Evolutionary conservation across 2,797 vertebrate genomes (phyloP), one percentile per base, ranked within the genome.

Genomic region (Mormyrops attenuatus): DNA sequence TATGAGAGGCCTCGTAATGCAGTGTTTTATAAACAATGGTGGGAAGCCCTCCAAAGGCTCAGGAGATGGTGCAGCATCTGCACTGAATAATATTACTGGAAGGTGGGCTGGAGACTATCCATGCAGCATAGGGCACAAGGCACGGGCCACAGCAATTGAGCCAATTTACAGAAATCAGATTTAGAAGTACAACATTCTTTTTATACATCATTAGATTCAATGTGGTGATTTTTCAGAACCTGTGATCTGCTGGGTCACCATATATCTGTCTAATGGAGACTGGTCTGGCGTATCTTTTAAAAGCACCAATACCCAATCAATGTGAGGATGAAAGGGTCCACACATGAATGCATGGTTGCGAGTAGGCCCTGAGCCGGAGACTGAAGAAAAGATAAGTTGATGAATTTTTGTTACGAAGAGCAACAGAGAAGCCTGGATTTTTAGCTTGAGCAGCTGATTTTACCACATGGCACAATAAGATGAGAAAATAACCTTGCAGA

Each of bases 31-130:
- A 80, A 80, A 80, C 77, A 80, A 44, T 80, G 41, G 20, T 20
- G 41, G 41, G 77, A 41, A 80, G 77, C 77, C 41, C 41, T 47
- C 38, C 34, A 80, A 47, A 80, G 17, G 34, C 41, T 80, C 77
- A 80, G 77, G 77, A 80, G 41, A n/a, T 15, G 13, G 13, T 44
- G 38, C 77, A 80, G 41, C 77, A 80, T n/a, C 41, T 80, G 77
- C 77, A 80, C 17, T 47, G 77, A 80, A 80, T 80, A 80, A 80
- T 80, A 41, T 47, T n/a, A 80, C 77, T 47, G 77, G 47, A 80
- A 8, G 0, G 77, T 44, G 17, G 30, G 66, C 30, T 17, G 30
- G 13, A 73, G 30, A 38, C 66, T 38, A 73, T 38, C 66, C 66
- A 73, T 73, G 30, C 30, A 73, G 66, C 66, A 38, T 6, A 73